These are phyloP conservation scores for Hyles vespertilio DNA, from an alignment of 1,140 invertebrate genomes.

Conservation along the genomic window DNA sequence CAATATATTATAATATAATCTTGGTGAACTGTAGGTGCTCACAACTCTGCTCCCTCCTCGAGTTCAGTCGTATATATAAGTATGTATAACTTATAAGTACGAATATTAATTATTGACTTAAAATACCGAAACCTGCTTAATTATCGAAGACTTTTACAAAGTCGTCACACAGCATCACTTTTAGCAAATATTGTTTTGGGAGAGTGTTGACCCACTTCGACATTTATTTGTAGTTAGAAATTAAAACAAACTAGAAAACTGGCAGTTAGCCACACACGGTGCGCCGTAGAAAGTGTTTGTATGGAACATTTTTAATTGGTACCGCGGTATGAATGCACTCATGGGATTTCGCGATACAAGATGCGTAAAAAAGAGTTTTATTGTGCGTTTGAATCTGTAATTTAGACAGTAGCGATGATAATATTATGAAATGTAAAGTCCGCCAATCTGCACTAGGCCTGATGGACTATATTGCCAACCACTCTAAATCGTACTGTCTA, in stretches of 20 bases:
- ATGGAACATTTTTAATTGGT: constrained; percentile 40
- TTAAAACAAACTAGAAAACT: constrained; percentile 50
- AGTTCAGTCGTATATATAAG: too few species aligned
- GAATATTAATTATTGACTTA: too few species aligned
- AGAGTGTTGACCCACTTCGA: constrained; percentile 34
- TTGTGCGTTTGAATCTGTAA: not conserved
- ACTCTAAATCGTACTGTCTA: too few species aligned
- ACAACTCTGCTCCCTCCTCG: too few species aligned
- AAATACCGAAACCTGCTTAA: not conserved
- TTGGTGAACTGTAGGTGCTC: too few species aligned
- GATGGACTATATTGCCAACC: too few species aligned
- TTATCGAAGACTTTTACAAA: constrained; percentile 2
- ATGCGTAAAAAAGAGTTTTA: not conserved
- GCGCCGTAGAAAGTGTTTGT: constrained; percentile 45
- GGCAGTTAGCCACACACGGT: constrained; percentile 14
- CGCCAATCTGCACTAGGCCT: too few species aligned
- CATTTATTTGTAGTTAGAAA: constrained; percentile 56
- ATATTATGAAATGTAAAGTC: too few species aligned
- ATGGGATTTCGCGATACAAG: too few species aligned
- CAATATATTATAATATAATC: too few species aligned
- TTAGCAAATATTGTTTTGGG: constrained; percentile 34
- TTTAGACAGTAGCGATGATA: too few species aligned
- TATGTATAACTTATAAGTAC: too few species aligned
- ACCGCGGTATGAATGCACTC: constrained; percentile 5
- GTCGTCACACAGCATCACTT: constrained; percentile 11